A percentile compares a stretch with the other conserved stretches of the same genome.
Conservation (phyloP, 2,888 invertebrate genomes). For the Molanna angustata region DNA sequence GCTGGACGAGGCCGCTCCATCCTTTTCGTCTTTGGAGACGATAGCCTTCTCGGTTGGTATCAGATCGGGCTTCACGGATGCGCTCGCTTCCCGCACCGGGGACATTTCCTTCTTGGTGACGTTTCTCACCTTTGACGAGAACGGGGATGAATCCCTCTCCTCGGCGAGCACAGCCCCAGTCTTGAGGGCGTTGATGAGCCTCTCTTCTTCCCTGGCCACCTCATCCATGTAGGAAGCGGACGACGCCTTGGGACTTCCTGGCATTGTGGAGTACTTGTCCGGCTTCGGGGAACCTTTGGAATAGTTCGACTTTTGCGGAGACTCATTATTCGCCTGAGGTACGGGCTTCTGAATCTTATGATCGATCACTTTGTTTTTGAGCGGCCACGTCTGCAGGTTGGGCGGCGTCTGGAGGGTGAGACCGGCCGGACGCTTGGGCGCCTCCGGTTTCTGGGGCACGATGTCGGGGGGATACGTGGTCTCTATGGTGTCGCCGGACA, state of each 20-base stretch:
- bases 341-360: conserved; percentile 36
- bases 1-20: conserved; percentile 38
- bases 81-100: conserved; percentile 35
- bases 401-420: conserved; percentile 38
- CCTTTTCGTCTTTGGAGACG: conserved; percentile 37
- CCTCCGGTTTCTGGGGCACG: conserved; percentile 49
- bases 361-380: conserved; percentile 55
- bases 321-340: conserved; percentile 17
- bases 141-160: conserved; percentile 25
- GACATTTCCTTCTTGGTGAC: conserved; percentile 48
- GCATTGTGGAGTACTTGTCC: conserved; percentile 32
- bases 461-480: conserved; percentile 62
- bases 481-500: conserved; percentile 59
- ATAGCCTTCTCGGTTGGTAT: conserved; percentile 42
- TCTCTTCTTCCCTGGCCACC: conserved; percentile 79
- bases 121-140: conserved; percentile 34
- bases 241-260: conserved; percentile 34
- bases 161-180: conserved; percentile 64
- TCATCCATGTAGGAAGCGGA: conserved; percentile 58
- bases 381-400: conserved; percentile 56
- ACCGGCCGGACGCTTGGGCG: conserved; percentile 49
- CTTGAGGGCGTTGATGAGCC: conserved; percentile 73
- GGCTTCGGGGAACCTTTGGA: conserved; percentile 22
- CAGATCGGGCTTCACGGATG: conserved; percentile 45
- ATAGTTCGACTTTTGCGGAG: conserved; percentile 31